Evolutionary conservation across 2,797 vertebrate genomes (phyloP), one percentile per base, ranked within the genome.

Genomic region (Oreochromis mossambicus): DNA sequence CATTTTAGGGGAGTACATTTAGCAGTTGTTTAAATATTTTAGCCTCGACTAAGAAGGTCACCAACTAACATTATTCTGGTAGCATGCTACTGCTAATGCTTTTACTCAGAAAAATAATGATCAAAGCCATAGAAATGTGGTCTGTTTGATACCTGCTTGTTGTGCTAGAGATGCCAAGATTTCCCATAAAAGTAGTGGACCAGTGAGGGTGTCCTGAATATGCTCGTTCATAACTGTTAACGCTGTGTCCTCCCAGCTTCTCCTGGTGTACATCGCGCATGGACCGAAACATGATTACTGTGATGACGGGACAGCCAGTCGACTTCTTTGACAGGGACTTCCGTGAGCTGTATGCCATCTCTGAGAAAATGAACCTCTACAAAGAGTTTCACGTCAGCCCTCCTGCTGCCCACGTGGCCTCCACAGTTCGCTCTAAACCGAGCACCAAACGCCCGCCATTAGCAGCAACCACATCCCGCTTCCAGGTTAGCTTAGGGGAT

Each of bases 291-390:
- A 97, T 98, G 86, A 96, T 99, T 86, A 97, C 97, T 0, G 92
- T 98, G 78, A 96, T 99, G 95, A 97, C 97, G 0, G 98, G 98
- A 10, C 98, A 98, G 90, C 96, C 98, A 0, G 96, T 98, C 8
- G 98, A 99, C 83, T 94, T 97, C 91, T 99, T 98, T 43, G 98
- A 99, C 5, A 61, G 92, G 12, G 98, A 99, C 91, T 99, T 99
- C 93, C 96, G 98, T 4, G 97, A 99, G 91, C 96, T 99, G 12
- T 99, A 99, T 0, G 98, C 98, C 83, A 90, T 97, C 92, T 99
- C 98, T 0, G 97, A 98, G 77, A 96, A 97, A 80, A 88, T 99
- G 77, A 93, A 97, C 94, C 96, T 99, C 52, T 97, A 96, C 92
- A 96, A 96, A 88, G 97, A 98, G 86, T 96, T 98, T 87, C 94